Evolutionary conservation across 2,888 invertebrate genomes (phyloP).

Genomic region (Tenthredo scrophulariae): DNA sequence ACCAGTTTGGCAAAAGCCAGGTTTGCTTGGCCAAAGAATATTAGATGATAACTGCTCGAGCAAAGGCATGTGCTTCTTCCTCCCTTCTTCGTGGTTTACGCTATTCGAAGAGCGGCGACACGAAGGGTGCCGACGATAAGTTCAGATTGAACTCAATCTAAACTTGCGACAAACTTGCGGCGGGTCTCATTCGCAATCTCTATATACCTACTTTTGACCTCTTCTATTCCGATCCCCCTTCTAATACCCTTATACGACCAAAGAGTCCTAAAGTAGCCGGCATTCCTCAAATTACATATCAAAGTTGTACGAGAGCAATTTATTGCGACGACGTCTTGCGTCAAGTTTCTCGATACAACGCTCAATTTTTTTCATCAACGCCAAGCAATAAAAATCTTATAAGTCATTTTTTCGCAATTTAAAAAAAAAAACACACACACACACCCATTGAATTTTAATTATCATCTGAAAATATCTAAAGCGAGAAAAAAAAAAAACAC

Average conservation of each 20-base stretch:
- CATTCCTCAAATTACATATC: constrained; percentile 44
- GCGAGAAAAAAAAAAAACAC: neutral
- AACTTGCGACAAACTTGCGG: constrained; percentile 69
- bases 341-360: neutral
- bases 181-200: constrained; percentile 62
- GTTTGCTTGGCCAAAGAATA: constrained; percentile 8
- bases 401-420: neutral
- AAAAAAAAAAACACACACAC: neutral
- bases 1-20: constrained; percentile 29
- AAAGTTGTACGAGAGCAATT: constrained; percentile 32
- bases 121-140: constrained; percentile 54
- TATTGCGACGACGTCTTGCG: neutral
- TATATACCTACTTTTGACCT: constrained; percentile 48
- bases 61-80: neutral
- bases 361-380: neutral
- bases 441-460: neutral
- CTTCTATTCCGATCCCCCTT: constrained; percentile 29
- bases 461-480: neutral
- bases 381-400: neutral
- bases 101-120: constrained; percentile 61
- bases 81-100: constrained; percentile 56
- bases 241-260: constrained; percentile 23
- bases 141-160: constrained; percentile 72
- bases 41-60: constrained; percentile 45
- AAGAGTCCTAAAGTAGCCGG: constrained; percentile 32